phyloP scores from a whole-genome alignment of 2,888 invertebrate species.

The Dastarcus helophoroides region DNA sequence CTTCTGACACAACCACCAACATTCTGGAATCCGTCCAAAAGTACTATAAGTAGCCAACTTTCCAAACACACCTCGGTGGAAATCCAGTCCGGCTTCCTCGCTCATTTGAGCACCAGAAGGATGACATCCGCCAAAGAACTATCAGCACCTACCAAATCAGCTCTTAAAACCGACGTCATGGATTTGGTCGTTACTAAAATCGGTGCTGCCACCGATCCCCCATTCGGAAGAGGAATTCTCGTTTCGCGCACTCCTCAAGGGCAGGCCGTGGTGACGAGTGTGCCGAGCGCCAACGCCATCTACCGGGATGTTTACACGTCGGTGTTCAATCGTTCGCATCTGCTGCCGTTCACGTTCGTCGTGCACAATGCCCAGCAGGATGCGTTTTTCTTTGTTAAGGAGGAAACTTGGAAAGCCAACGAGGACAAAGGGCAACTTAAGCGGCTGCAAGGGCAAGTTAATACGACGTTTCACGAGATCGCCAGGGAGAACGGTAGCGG shows the following conservation, averaged over 20 bases:
- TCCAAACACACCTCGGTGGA: conserved; percentile 47
- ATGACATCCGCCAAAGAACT: conserved; percentile 66
- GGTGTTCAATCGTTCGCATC: conserved; percentile 79
- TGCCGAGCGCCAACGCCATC: conserved; percentile 81
- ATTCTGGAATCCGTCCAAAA: conserved; percentile 40
- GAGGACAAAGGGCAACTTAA: conserved; percentile 84
- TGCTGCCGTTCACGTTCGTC: conserved; percentile 78
- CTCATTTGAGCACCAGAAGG: conserved; percentile 66
- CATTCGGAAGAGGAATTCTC: conserved; percentile 77
- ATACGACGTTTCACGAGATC: conserved; percentile 82
- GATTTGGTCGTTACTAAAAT: conserved; percentile 62
- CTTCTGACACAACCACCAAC: conserved; percentile 49
- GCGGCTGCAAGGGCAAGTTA: conserved; percentile 79
- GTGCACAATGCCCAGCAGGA: conserved; percentile 84
- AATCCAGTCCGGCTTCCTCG: conserved; percentile 74
- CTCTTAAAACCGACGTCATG: conserved; percentile 66
- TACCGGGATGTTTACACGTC: conserved; percentile 87
- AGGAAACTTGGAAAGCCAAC: conserved; percentile 78
- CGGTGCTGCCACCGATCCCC: conserved; percentile 76
- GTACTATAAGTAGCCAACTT: conserved; percentile 43
- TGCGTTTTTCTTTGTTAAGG: conserved; percentile 87
- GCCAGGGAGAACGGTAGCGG: conserved; percentile 59
- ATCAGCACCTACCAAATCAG: conserved; percentile 69
- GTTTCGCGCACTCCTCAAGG: conserved; percentile 70
- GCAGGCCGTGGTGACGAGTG: conserved; percentile 73